Conservation (phyloP, 2,113 vertebrate genomes). For the Calyptommatus sinebrachiatus region DNA sequence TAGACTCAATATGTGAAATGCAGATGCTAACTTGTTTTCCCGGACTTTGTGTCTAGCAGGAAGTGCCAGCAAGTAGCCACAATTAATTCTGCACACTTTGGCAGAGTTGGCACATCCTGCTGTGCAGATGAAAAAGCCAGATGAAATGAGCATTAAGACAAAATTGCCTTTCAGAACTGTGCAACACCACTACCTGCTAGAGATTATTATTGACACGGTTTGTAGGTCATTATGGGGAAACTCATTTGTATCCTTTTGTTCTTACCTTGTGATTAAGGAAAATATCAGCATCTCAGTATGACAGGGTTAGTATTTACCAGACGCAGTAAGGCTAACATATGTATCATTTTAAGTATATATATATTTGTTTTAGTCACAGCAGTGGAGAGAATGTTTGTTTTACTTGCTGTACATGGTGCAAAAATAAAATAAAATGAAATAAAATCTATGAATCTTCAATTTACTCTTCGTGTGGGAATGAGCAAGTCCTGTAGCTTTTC, state of each 20-base stretch:
- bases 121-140: constrained; percentile 41
- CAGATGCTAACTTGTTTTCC: constrained; percentile 35
- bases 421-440: neutral
- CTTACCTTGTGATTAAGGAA: neutral
- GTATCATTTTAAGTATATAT: neutral
- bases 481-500: constrained; percentile 20
- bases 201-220: constrained; percentile 15
- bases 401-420: constrained; percentile 38
- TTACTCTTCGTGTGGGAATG: constrained; percentile 29
- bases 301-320: neutral
- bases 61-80: constrained; percentile 41
- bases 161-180: constrained; percentile 40
- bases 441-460: constrained; percentile 40
- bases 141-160: constrained; percentile 47
- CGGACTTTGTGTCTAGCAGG: constrained; percentile 5
- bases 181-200: constrained; percentile 9
- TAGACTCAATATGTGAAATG: neutral
- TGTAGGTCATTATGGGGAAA: constrained; percentile 30
- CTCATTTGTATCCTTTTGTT: constrained; percentile 19
- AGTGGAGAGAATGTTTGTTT: neutral
- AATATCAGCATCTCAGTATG: neutral
- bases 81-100: constrained; percentile 59
- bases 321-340: constrained; percentile 1
- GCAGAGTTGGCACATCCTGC: constrained; percentile 34
- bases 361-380: neutral